Conservation (phyloP, 2,888 invertebrate species). For the Andrena hattorfiana region DNA sequence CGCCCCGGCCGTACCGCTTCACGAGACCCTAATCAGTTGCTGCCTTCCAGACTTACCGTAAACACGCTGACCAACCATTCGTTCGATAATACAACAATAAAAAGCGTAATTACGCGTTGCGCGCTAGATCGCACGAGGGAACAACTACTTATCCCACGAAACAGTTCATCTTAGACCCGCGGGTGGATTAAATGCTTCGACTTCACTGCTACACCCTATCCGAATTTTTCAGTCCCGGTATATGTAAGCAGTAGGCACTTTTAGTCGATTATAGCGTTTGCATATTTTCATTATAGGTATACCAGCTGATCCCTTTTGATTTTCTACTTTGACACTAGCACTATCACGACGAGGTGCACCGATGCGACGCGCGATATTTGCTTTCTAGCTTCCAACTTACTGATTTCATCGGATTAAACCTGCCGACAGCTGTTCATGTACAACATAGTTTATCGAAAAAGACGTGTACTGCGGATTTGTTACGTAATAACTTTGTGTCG, state of each 20-base stretch:
- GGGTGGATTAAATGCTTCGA: neutral
- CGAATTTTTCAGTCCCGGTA: neutral
- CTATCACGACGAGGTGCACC: neutral
- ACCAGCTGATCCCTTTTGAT: neutral
- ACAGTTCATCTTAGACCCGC: neutral
- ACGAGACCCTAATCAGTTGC: constrained; percentile 81
- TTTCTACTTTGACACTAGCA: neutral
- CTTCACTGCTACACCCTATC: neutral
- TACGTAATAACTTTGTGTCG: neutral
- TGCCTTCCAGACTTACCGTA: constrained; percentile 35
- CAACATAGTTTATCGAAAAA: no score
- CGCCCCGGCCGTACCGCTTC: constrained; percentile 84
- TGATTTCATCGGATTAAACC: no score
- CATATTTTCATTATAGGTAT: no score
- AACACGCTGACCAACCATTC: constrained; percentile 7
- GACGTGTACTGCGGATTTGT: neutral
- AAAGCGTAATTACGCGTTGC: neutral
- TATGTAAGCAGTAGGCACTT: neutral
- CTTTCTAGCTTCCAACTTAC: neutral
- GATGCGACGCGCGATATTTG: no score
- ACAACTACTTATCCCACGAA: neutral
- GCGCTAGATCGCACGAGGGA: neutral
- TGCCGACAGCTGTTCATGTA: no score
- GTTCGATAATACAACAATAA: neutral
- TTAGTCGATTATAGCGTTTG: neutral